phyloP scores from a whole-genome alignment of 2,797 vertebrate species.

The Pampus argenteus region DNA sequence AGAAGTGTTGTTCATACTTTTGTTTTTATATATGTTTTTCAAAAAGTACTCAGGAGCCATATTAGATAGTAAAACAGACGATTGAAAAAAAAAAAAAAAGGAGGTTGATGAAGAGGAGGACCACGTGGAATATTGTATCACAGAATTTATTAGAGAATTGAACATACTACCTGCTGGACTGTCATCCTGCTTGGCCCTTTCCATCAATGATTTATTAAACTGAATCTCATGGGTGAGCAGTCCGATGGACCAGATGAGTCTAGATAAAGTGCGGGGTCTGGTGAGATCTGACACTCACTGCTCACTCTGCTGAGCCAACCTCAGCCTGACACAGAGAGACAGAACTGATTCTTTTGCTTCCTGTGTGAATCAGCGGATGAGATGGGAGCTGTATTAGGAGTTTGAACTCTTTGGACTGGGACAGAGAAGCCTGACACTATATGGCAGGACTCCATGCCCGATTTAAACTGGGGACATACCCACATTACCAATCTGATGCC shows the following conservation, averaged over 20 bases:
- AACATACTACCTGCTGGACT: constrained; percentile 61
- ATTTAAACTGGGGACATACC: constrained; percentile 60
- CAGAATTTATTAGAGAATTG: constrained; percentile 64
- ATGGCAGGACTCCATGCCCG: constrained; percentile 50
- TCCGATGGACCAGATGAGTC: constrained; percentile 41
- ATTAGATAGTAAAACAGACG: constrained; percentile 76
- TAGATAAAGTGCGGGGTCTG: constrained; percentile 52
- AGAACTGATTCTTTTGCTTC: constrained; percentile 64
- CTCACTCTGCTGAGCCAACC: constrained; percentile 44
- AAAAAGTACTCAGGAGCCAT: constrained; percentile 86
- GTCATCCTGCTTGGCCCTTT: constrained; percentile 39
- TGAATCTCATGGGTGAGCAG: constrained; percentile 39
- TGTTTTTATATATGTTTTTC: constrained; percentile 76
- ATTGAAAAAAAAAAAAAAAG: constrained; percentile 37
- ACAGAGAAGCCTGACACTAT: constrained; percentile 47
- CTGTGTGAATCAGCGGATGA: constrained; percentile 44
- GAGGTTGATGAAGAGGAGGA: constrained; percentile 37
- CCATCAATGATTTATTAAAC: constrained; percentile 46
- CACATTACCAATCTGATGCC: constrained; percentile 74
- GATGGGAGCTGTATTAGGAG: constrained; percentile 29
- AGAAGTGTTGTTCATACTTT: constrained; percentile 77
- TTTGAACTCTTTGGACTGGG: constrained; percentile 20
- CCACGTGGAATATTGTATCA: constrained; percentile 61
- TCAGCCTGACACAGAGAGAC: constrained; percentile 60
- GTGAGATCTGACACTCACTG: constrained; percentile 30